Percentiles rank a stretch among this genome's conserved stretches.
Evolutionary conservation across 2,113 vertebrate genomes (phyloP).

Genomic region (Lagopus leucura): DNA sequence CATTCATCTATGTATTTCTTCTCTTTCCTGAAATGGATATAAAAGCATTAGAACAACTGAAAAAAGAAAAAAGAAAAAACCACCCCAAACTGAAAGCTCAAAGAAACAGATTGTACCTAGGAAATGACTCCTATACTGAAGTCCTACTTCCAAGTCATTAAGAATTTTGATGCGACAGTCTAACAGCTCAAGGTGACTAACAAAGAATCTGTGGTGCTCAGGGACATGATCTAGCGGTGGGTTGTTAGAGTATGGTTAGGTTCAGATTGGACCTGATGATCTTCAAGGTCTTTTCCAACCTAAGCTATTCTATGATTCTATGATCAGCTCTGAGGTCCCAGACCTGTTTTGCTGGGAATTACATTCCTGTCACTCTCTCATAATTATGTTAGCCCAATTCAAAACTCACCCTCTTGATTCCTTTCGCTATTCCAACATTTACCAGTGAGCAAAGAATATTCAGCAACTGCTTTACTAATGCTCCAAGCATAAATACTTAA

Average conservation of each 20-base stretch:
- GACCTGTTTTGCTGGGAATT: neutral
- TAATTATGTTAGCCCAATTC: neutral
- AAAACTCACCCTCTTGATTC: neutral
- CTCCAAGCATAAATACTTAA: neutral
- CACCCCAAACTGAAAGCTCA: neutral
- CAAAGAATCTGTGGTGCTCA: neutral
- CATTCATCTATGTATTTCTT: conserved; percentile 79
- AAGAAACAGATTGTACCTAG: neutral
- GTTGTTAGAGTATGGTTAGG: no score
- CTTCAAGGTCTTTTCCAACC: no score
- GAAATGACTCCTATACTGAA: neutral
- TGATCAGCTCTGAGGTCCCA: neutral
- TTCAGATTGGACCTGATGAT: no score
- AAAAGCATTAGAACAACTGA: neutral
- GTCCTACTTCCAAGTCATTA: neutral
- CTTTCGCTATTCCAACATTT: neutral
- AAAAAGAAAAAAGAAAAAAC: neutral
- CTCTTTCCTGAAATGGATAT: conserved; percentile 78
- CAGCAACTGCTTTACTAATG: neutral
- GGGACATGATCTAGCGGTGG: no score
- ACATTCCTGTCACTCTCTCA: neutral
- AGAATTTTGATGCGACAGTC: neutral
- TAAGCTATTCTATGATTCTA: no score
- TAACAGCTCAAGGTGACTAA: neutral
- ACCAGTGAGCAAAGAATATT: neutral